phyloP scores from a whole-genome alignment of 2,113 vertebrate genomes.

The Psilopogon haemacephalus region DNA sequence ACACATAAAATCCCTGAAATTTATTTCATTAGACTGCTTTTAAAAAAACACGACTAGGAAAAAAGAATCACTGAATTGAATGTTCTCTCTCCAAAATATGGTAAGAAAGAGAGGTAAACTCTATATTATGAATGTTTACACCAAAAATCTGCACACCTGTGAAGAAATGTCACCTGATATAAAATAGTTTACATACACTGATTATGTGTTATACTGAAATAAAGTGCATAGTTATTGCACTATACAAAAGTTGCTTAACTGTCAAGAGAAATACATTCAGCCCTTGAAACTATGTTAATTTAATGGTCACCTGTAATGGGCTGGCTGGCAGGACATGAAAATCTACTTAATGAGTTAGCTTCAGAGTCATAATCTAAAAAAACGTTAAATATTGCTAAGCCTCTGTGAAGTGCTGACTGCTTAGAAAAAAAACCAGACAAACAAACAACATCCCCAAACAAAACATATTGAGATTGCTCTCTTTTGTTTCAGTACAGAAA shows the following conservation, averaged over 20 bases:
- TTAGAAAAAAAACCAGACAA: neutral
- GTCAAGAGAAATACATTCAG: neutral
- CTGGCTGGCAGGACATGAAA: neutral
- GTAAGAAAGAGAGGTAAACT: neutral
- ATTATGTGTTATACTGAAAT: neutral
- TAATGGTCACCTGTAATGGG: slow-evolving; percentile 21
- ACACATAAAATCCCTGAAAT: neutral
- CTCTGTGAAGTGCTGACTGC: neutral
- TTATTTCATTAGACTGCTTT: neutral
- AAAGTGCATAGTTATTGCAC: neutral
- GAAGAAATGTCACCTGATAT: neutral
- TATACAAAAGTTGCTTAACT: neutral
- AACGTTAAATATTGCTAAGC: slow-evolving; percentile 24
- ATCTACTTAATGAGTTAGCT: slow-evolving; percentile 1
- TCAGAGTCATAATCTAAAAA: slow-evolving; percentile 38
- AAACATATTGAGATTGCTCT: neutral
- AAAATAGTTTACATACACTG: neutral
- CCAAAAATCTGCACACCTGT: neutral
- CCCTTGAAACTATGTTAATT: slow-evolving; percentile 7
- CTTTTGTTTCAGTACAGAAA: neutral
- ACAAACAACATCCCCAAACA: too few relatives aligned
- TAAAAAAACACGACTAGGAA: neutral
- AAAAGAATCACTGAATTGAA: slow-evolving; percentile 10
- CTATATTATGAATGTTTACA: neutral
- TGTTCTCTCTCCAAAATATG: neutral